These are phyloP conservation scores for Lithophane socia DNA, from an alignment of 2,888 invertebrate genomes.

Conservation along the genomic window DNA sequence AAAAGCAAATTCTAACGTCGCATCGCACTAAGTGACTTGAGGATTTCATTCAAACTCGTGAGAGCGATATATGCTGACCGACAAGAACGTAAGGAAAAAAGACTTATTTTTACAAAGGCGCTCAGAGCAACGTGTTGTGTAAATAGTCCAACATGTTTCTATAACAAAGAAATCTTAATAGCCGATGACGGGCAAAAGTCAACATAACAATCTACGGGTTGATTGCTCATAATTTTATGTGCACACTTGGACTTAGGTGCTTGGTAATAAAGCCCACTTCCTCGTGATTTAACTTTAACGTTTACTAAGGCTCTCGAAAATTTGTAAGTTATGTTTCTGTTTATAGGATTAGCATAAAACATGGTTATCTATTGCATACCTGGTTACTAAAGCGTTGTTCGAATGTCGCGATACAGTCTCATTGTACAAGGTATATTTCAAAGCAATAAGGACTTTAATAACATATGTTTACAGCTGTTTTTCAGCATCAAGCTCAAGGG, in stretches of 20 bases:
- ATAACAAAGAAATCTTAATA: constrained; percentile 90
- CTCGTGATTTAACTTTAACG: constrained; percentile 73
- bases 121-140: constrained; percentile 88
- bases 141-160: constrained; percentile 90
- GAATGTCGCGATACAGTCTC: constrained; percentile 82
- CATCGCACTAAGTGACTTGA: constrained; percentile 87
- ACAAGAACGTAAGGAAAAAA: constrained; percentile 81
- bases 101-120: constrained; percentile 86
- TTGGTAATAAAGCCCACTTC: constrained; percentile 77
- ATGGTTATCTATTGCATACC: constrained; percentile 88
- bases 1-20: constrained; percentile 88
- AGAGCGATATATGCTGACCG: constrained; percentile 85
- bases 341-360: constrained; percentile 88
- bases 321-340: constrained; percentile 87
- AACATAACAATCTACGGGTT: constrained; percentile 88
- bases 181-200: constrained; percentile 89
- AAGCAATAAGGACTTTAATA: constrained; percentile 77
- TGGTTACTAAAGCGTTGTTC: constrained; percentile 87
- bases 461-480: constrained; percentile 76
- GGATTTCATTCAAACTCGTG: constrained; percentile 88
- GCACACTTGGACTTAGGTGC: constrained; percentile 74
- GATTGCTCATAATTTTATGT: constrained; percentile 87
- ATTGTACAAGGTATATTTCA: constrained; percentile 72
- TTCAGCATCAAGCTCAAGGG: constrained; percentile 69
- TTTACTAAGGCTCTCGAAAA: constrained; percentile 82